Evolutionary conservation across 2,888 invertebrate species (phyloP).

Genomic region (Drosophila anomelani): DNA sequence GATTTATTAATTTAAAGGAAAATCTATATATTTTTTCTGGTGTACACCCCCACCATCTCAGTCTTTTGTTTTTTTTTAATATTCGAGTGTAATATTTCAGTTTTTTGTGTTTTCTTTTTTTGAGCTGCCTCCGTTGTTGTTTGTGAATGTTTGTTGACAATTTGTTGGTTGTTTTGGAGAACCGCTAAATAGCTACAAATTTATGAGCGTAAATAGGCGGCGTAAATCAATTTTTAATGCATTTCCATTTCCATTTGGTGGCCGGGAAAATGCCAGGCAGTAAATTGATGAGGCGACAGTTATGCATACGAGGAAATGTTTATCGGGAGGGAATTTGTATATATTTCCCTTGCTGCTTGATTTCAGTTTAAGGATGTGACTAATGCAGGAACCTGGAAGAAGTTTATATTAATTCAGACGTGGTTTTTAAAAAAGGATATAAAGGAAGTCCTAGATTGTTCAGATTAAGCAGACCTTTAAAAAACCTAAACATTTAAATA

Average conservation of each 20-base stretch:
- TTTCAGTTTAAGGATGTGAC: background rate
- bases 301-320: constrained; percentile 39
- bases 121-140: constrained; percentile 28
- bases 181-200: constrained; percentile 82
- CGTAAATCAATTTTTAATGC: constrained; percentile 81
- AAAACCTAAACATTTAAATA: no score
- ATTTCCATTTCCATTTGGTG: constrained; percentile 67
- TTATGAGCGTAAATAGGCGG: constrained; percentile 72
- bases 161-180: constrained; percentile 68
- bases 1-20: no score
- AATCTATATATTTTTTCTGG: background rate
- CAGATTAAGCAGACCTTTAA: no score
- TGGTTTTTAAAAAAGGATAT: background rate
- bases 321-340: constrained; percentile 16
- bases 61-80: constrained; percentile 64
- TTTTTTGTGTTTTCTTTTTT: constrained; percentile 40
- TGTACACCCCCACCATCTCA: constrained; percentile 1
- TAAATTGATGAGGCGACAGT: constrained; percentile 40
- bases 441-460: no score
- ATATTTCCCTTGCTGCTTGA: constrained; percentile 5
- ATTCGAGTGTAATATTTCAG: constrained; percentile 78
- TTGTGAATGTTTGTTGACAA: constrained; percentile 56
- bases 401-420: background rate
- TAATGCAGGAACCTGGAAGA: background rate
- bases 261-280: constrained; percentile 38